Evolutionary conservation across 2,888 invertebrate species (phyloP), one percentile per base, ranked within the genome.

Genomic region (Pyrrhosoma nymphula): DNA sequence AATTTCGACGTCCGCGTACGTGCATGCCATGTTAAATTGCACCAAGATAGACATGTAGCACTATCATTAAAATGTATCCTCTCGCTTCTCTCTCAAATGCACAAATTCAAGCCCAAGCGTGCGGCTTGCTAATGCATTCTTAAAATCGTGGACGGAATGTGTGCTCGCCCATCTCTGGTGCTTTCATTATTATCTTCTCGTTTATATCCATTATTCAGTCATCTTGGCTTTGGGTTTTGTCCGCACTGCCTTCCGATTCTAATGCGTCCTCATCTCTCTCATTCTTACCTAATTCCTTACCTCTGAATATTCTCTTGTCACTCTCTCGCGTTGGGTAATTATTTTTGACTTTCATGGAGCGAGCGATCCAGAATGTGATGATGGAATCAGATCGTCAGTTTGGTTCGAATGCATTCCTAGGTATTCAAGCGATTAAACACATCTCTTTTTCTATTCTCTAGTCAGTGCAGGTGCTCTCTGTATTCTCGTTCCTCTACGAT

Each of bases 181-280:
- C 35, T 35, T 82, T 35, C 82, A 82, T 82, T 82, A 82, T 35
- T 82, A 82, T 35, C 82, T 82, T 82, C 82, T 82, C 35, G 82
- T 82, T 82, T 82, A 35, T 82, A 82, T 82, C 82, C 82, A 82
- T 82, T 82, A 82, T 35, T 82, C 82, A 82, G 82, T 30, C 30
- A 82, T 82, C 82, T 82, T 18, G 30, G 16, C 82, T 82, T 82
- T 18, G 16, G 30, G 30, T 82, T 82, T 82, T 82, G 12, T 35
- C 35, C 82, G n/a, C 2, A 82, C 14, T 16, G 1, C 10, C 35
- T 82, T 18, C 14, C 82, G 30, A 30, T 82, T 35, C 82, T 0
- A 35, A 35, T 35, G 82, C 35, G 10, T 82, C 16, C 82, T 14
- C 35, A 35, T 23, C 30, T n/a, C n/a, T n/a, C n/a, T n/a, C n/a